Base-by-base conservation (phyloP, 2,797 vertebrate genomes). In the Australoheros facetus region DNA sequence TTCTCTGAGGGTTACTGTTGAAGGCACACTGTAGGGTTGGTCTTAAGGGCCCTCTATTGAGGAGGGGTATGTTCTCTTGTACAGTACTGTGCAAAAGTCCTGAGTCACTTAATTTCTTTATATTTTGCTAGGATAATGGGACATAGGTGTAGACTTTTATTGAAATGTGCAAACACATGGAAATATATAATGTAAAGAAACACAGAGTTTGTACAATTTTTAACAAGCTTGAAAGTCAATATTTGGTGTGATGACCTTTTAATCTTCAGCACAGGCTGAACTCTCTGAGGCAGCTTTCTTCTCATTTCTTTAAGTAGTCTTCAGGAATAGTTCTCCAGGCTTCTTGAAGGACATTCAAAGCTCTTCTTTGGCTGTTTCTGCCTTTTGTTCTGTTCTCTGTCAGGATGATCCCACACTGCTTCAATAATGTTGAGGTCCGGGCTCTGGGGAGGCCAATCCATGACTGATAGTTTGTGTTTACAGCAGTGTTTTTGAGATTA, bases 41-140 rank as follows among this genome's bases (percentile, higher is more conserved):
- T 77, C 54, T 86, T 37, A 17, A 77, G 77, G 91, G 90, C 89
- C 90, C 89, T 93, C 87, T 72, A 73, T 26, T 56, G 76, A 74
- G 81, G 92, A 92, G 92, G 92, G 92, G 77, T 84, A 88, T 73
- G 48, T 83, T 85, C 30, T 76, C 12, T 30, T 54, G 81, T 64
- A 64, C 21, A 45, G 21, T 64, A 64, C 60, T 64, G 26, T 0
- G 14, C 60, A 45, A 2, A 26, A 6, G 39, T 64, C 21, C 45
- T 64, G 21, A 45, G 21, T 39, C 60, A 45, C 39, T 45, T 64
- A 8, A 26, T 45, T 64, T 16, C 39, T 39, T 64, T 17, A 45
- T 16, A 17, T 6, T 28, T 64, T 64, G 14, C 60, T 45, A 5
- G 1, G 16, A 45, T 42, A 64, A 21, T 17, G 21, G 21, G 60